phyloP scores from a whole-genome alignment of 2,797 vertebrate genomes.

The Gymnodraco acuticeps region DNA sequence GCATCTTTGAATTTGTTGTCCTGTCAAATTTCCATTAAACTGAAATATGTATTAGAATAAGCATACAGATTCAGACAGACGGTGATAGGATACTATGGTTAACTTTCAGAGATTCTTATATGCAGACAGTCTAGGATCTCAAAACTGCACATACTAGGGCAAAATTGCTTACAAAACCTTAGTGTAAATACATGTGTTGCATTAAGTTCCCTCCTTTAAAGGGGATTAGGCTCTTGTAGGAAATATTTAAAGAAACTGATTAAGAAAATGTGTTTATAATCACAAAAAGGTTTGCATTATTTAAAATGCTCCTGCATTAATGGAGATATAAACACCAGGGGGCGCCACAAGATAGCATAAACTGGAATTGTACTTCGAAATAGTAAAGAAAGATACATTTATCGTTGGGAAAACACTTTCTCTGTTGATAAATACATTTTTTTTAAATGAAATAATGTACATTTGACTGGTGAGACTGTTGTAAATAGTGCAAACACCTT shows the following conservation, averaged over 20 bases:
- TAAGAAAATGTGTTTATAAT: background rate
- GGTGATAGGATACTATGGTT: too few relatives aligned
- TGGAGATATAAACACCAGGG: constrained; percentile 45
- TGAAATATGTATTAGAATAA: background rate
- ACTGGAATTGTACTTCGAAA: background rate
- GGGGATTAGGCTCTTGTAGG: background rate
- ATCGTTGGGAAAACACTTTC: background rate
- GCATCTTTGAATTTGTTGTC: background rate
- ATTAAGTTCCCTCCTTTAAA: background rate
- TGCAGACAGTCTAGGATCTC: background rate
- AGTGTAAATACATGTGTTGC: background rate
- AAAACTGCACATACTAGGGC: background rate
- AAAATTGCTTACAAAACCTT: background rate
- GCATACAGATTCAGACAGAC: too few relatives aligned
- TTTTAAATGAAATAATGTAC: background rate
- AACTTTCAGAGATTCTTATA: background rate
- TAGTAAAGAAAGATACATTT: background rate
- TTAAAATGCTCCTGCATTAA: background rate
- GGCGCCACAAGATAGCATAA: constrained; percentile 38
- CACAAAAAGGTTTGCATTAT: background rate
- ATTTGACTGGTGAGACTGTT: background rate
- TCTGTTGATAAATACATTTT: background rate
- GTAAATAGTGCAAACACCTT: background rate
- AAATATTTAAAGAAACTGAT: background rate
- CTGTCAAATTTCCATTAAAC: background rate